phyloP scores from a whole-genome alignment of 2,113 vertebrate species.

The Climacteris rufus region DNA sequence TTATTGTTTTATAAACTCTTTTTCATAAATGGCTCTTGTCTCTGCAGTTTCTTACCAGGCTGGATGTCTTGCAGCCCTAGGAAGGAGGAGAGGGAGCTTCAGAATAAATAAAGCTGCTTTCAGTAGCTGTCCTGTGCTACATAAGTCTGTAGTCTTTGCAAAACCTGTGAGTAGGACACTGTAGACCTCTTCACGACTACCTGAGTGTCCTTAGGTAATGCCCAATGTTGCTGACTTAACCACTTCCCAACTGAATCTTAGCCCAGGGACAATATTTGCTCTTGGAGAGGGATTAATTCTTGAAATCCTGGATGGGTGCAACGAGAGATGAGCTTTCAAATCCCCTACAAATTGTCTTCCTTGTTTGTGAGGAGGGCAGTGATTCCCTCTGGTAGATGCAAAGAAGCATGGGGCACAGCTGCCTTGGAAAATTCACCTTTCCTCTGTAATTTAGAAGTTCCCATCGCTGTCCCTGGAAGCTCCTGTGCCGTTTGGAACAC shows the following conservation, averaged over 20 bases:
- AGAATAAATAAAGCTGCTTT: slow-evolving; percentile 55
- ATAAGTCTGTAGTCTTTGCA: background rate
- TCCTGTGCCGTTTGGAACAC: background rate
- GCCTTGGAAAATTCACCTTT: background rate
- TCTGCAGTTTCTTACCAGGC: background rate
- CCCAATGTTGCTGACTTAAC: slow-evolving; percentile 53
- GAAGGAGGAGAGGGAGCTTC: background rate
- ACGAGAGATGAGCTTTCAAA: background rate
- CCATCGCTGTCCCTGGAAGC: background rate
- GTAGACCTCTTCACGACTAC: background rate
- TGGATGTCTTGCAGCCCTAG: background rate
- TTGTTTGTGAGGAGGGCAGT: background rate
- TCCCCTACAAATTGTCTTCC: slow-evolving; percentile 66
- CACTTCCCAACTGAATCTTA: slow-evolving; percentile 10
- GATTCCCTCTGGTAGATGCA: background rate
- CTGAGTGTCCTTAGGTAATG: slow-evolving; percentile 35
- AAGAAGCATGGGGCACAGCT: background rate
- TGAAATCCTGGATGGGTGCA: slow-evolving; percentile 21
- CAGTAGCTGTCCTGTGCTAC: background rate
- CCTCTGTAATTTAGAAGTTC: background rate
- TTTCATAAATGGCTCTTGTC: background rate
- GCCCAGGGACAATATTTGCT: slow-evolving; percentile 37
- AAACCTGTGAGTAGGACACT: background rate
- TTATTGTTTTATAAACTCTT: background rate
- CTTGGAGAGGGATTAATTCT: slow-evolving; percentile 43